Base-by-base conservation (phyloP, 2,113 vertebrate species). In the Istiophorus platypterus region DNA sequence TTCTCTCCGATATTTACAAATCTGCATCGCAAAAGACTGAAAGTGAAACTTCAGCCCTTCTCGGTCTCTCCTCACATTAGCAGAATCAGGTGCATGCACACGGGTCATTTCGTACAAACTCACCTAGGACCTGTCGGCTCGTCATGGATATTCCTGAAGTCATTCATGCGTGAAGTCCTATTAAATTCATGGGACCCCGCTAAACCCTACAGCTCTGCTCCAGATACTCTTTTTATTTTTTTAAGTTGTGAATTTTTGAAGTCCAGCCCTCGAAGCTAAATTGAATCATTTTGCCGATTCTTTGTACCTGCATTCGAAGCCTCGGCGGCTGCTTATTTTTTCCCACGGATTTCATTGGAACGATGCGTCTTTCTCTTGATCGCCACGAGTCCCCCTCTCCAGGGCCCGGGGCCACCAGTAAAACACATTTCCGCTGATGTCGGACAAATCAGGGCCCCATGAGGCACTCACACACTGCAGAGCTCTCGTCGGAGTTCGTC, bases 351-450 rank as follows among this genome's bases (percentile, higher is more conserved):
- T 2, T 34, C 37, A 42, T 15, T 74, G 58, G 58, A 62, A 18
- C 66, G 29, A 17, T 26, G 10, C 29, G 5, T 42, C n/a, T 64
- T 12, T 42, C 39, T 26, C 14, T 26, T 5, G 2, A 15, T 47
- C 42, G 17, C 42, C 9, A 9, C 9, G 18, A 18, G 20, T 22
- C 7, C 22, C 18, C 22, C 18, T 54, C 7, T 42, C 8, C 56
- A 31, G 70, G 56, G 56, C 37, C 17, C 17, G 5, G 57, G n/a
- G 41, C 70, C 72, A 26, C 27, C 27, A 61, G 52, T 66, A 8
- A 80, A 37, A 54, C 41, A 37, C 0, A 66, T 72, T 85, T 65
- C 76, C 61, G 72, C 72, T 85, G 78, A 85, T 85, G 66, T 64
- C 34, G 5, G 49, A 52, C 41, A 12, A 41, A 67, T 56, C 75